A percentile compares a stretch with the other conserved stretches of the same genome.
Conservation (phyloP, 2,113 vertebrate species). For the Eulemur macaco region DNA sequence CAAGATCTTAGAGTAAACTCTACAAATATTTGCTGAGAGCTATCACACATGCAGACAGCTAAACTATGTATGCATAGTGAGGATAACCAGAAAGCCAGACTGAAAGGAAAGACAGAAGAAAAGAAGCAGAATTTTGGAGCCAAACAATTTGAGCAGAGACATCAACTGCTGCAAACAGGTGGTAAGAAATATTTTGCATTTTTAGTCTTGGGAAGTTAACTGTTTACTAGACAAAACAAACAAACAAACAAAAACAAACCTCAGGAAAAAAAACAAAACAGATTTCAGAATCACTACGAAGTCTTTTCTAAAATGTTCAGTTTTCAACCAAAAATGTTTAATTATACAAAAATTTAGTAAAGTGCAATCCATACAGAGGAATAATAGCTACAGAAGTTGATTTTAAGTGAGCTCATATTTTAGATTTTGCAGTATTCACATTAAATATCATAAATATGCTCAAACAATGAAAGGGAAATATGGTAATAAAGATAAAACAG, state of each 20-base stretch:
- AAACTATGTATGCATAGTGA: not conserved
- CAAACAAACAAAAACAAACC: not conserved
- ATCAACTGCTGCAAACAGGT: not conserved
- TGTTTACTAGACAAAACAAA: not conserved
- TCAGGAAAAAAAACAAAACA: not conserved
- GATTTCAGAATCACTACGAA: not conserved
- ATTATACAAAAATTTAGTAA: not conserved
- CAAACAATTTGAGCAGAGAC: not conserved
- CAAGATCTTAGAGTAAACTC: not conserved
- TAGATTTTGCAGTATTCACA: not conserved
- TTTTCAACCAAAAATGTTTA: not conserved
- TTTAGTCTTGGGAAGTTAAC: not conserved
- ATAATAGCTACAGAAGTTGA: not conserved
- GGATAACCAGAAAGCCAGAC: not conserved
- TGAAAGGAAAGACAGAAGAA: not conserved
- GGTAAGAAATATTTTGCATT: not conserved
- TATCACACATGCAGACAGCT: not conserved
- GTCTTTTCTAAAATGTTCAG: not conserved
- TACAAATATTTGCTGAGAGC: not conserved
- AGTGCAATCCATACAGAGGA: not conserved
- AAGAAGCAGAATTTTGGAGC: not conserved
- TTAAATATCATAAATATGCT: not conserved
- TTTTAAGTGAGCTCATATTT: not conserved
- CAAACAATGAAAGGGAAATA: not conserved
- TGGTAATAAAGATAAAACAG: not conserved